phyloP scores from a whole-genome alignment of 2,113 vertebrate genomes.

The Corydoras maculifer region DNA sequence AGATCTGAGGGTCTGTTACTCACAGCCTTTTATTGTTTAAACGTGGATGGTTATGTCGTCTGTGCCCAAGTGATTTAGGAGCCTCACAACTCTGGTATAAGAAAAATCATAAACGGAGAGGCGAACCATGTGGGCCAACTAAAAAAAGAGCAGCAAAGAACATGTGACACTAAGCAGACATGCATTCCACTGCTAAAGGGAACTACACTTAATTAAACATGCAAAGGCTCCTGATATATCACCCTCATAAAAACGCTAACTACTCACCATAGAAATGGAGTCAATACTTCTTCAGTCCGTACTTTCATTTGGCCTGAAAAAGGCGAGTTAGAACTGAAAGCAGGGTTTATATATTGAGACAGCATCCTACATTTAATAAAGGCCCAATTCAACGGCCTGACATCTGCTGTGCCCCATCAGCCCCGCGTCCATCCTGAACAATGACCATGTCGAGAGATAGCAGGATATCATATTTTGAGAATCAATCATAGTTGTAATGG shows the following conservation, averaged over 20 bases:
- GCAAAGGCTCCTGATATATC: slow-evolving; percentile 85
- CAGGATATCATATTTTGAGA: slow-evolving; percentile 20
- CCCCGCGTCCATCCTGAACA: slow-evolving; percentile 5
- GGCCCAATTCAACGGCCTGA: slow-evolving; percentile 6
- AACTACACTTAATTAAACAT: slow-evolving; percentile 99
- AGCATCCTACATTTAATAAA: not conserved
- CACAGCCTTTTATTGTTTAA: slow-evolving; percentile 98
- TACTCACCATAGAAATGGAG: slow-evolving; percentile 83
- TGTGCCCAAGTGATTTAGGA: slow-evolving; percentile 96
- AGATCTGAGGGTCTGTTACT: slow-evolving; percentile 93
- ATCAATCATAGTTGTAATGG: slow-evolving; percentile 13
- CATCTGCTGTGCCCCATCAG: slow-evolving; percentile 32
- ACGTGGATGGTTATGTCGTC: slow-evolving; percentile 86
- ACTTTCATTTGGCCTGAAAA: too few relatives aligned
- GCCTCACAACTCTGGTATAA: slow-evolving; percentile 81
- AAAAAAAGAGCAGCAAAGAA: slow-evolving; percentile 71
- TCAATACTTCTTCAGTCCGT: slow-evolving; percentile 57
- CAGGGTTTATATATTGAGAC: too few relatives aligned
- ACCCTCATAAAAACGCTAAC: slow-evolving; percentile 76
- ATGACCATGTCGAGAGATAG: slow-evolving; percentile 24
- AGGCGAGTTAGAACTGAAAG: too few relatives aligned
- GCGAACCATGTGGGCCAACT: slow-evolving; percentile 94
- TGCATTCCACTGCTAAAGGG: slow-evolving; percentile 86
- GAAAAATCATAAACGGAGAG: slow-evolving; percentile 96
- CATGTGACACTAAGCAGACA: slow-evolving; percentile 92